phyloP scores from a whole-genome alignment of 2,888 invertebrate species.

The Cephus nigrinus region DNA sequence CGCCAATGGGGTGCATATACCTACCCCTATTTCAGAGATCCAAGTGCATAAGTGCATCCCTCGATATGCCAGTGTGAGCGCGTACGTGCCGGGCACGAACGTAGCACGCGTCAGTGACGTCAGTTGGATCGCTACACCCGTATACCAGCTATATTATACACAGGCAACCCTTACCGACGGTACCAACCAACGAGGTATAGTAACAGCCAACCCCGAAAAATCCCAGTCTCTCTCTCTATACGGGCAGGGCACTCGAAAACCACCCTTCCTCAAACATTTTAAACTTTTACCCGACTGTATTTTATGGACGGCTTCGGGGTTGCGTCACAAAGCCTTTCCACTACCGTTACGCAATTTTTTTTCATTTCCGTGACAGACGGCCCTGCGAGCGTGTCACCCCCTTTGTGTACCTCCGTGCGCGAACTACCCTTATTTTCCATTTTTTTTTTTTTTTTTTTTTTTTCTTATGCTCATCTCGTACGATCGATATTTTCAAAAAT shows the following conservation, averaged over 20 bases:
- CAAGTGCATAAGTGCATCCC: too few species aligned
- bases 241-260: constrained; percentile 22
- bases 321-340: constrained; percentile 30
- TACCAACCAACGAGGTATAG: constrained; percentile 29
- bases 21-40: too few species aligned
- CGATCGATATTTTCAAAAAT: too few species aligned
- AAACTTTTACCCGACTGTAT: constrained; percentile 48
- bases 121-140: constrained; percentile 17
- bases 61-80: not conserved
- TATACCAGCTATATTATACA: constrained; percentile 12
- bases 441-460: too few species aligned
- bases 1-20: not conserved
- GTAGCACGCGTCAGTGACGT: constrained; percentile 36
- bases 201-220: too few species aligned
- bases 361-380: constrained; percentile 40
- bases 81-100: constrained; percentile 36
- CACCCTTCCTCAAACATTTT: constrained; percentile 63
- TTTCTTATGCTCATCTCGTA: not conserved
- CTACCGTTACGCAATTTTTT: constrained; percentile 46
- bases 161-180: constrained; percentile 30
- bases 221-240: too few species aligned
- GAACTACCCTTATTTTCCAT: too few species aligned
- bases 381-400: constrained; percentile 23
- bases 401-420: not conserved
- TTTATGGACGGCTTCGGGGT: constrained; percentile 13